Conservation (phyloP, 2,113 vertebrate species). For the Astatoreochromis straeleni region DNA sequence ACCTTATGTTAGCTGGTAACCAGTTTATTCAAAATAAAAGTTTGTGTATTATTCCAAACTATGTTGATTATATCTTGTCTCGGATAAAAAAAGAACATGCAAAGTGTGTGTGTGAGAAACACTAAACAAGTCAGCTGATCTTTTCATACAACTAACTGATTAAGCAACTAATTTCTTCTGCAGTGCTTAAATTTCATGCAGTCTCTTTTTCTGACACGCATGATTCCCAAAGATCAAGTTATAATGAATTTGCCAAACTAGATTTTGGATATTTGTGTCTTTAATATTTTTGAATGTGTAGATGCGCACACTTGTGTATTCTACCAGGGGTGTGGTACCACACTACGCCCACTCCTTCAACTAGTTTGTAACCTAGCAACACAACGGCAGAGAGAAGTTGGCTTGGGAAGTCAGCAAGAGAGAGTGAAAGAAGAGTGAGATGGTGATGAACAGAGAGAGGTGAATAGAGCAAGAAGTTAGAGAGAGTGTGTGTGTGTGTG, state of each 20-base stretch:
- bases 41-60: neutral
- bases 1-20: neutral
- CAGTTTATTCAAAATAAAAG: neutral
- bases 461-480: neutral
- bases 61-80: neutral
- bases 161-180: neutral
- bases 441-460: neutral
- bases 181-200: neutral
- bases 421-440: constrained; percentile 24
- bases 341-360: constrained; percentile 49
- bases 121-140: neutral
- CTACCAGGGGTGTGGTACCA: constrained; percentile 48
- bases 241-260: neutral
- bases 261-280: neutral
- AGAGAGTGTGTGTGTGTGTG: neutral
- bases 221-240: neutral
- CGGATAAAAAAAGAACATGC: neutral
- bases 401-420: constrained; percentile 23
- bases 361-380: constrained; percentile 65
- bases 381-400: constrained; percentile 48
- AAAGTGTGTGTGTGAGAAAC: neutral
- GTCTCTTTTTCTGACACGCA: neutral
- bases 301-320: neutral
- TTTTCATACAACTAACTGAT: neutral
- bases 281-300: neutral